Conservation (phyloP, 92 coral and sea anemone species). For the Porites rus region DNA sequence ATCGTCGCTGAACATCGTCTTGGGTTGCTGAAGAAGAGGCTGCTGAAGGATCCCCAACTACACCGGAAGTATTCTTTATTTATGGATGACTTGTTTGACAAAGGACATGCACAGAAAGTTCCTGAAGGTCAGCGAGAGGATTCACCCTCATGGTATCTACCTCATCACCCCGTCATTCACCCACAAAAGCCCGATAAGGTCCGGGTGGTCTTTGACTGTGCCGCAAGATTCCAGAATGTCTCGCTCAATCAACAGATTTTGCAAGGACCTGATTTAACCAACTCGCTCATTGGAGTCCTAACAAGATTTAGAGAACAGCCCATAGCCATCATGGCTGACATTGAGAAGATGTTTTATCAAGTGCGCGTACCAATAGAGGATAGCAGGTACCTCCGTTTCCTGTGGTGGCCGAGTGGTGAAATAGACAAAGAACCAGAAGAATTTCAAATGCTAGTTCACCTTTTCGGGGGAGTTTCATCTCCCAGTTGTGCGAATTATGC, state of each 20-base stretch:
- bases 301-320: conserved; percentile 66
- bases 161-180: conserved; percentile 39
- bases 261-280: conserved; percentile 79
- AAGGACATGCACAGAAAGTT: conserved; percentile 27
- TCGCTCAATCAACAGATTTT: conserved; percentile 69
- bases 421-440: conserved; percentile 40
- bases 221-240: conserved; percentile 46
- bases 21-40: conserved; percentile 46
- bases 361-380: conserved; percentile 50
- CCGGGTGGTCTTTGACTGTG: conserved; percentile 71
- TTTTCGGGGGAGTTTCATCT: conserved; percentile 41
- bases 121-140: conserved; percentile 33
- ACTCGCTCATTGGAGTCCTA: conserved; percentile 64
- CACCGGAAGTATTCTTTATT: conserved; percentile 38
- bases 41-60: conserved; percentile 41
- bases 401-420: conserved; percentile 67
- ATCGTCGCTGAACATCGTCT: background rate
- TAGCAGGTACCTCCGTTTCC: conserved; percentile 50
- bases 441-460: conserved; percentile 63
- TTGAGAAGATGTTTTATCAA: conserved; percentile 62
- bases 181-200: conserved; percentile 44
- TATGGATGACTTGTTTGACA: conserved; percentile 32
- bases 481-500: conserved; percentile 43
- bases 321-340: background rate
- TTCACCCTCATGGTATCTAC: conserved; percentile 49